Evolutionary conservation across 2,113 vertebrate genomes (phyloP).

Genomic region (Egretta garzetta): DNA sequence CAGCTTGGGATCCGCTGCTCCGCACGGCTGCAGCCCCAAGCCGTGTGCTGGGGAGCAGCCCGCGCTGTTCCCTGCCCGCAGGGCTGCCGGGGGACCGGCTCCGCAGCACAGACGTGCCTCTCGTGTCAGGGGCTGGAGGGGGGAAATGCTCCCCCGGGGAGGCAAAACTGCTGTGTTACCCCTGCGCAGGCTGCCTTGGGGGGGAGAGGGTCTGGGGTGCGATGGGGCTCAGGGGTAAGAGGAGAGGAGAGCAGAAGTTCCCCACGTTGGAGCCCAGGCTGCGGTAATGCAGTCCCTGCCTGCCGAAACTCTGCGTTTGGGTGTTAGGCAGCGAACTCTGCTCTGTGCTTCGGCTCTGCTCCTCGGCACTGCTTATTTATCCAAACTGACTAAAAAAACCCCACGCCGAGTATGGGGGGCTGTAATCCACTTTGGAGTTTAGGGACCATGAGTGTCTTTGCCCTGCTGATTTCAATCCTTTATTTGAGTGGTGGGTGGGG

Average conservation of each 20-base stretch:
- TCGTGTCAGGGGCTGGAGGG: fast-evolving
- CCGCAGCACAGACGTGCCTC: neutral
- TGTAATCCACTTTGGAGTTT: neutral
- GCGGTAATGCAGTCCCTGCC: neutral
- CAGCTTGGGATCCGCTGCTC: neutral
- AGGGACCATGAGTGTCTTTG: fast-evolving
- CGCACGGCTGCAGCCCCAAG: fast-evolving
- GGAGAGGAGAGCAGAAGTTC: neutral
- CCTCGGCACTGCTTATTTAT: neutral
- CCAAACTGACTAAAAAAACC: neutral
- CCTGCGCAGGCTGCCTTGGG: neutral
- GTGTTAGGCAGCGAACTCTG: fast-evolving
- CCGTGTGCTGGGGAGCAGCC: neutral
- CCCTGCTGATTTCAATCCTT: neutral
- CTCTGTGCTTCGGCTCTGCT: neutral
- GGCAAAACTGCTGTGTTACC: neutral
- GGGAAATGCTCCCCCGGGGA: fast-evolving
- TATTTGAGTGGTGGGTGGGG: fast-evolving
- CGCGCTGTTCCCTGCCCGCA: neutral
- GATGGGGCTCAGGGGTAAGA: neutral
- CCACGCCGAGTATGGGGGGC: neutral
- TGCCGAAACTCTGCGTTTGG: fast-evolving
- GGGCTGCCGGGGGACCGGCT: neutral
- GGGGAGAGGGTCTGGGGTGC: neutral
- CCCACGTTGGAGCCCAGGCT: fast-evolving